Evolutionary conservation across 2,888 invertebrate genomes (phyloP), one percentile per base, ranked within the genome.

Genomic region (Philereme vetulata): DNA sequence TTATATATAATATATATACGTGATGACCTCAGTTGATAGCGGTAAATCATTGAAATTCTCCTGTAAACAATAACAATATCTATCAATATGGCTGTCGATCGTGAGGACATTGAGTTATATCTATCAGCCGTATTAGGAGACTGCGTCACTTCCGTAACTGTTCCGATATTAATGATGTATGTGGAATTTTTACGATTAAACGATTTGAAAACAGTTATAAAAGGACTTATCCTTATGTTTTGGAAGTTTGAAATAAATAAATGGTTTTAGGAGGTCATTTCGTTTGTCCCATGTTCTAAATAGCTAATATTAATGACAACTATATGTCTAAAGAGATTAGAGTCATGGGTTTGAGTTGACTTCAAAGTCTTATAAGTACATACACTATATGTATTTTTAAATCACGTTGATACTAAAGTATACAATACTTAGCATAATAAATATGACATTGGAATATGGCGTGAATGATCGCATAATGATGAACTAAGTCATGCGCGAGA

Each of bases 11-110:
- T 21, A 21, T 21, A 21, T 21, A 21, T 21, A 21, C 21, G 1
- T 21, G 21, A 21, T 21, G 21, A 38, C 7, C 8, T 4, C 7
- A 6, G 8, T 33, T 33, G 44, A 43, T 38, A 48, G 45, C 49
- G 47, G 52, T 56, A 52, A 53, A 35, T 53, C 44, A 60, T 62
- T 57, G 45, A 46, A 58, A 65, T 62, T 62, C 60, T 43, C 5
- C 32, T n/a, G 6, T 4, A 5, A 36, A 43, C 43, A 44, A 42
- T 38, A 8, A 21, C 21, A 21, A 38, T 38, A 38, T 38, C 38
- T 11, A 46, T 42, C 51, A 43, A 52, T 43, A 57, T 36, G 51
- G 51, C 4, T 48, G 32, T 21, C 8, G 40, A 51, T 46, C 43
- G 51, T 57, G 57, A 51, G 43, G 47, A 3, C 35, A 57, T 52